phyloP scores from a whole-genome alignment of 2,797 vertebrate genomes.

The Poecilia wingei region DNA sequence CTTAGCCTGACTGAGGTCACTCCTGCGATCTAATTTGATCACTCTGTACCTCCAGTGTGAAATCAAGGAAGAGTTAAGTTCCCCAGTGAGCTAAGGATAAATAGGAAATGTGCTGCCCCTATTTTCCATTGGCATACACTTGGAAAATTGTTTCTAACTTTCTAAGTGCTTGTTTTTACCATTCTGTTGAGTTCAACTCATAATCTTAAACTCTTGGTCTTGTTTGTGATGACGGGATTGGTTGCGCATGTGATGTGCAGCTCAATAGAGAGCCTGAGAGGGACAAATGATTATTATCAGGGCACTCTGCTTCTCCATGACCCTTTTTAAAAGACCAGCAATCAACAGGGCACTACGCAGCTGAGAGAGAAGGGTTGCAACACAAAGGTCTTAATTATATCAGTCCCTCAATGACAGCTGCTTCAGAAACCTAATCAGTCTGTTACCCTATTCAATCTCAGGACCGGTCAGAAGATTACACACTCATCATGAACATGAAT shows the following conservation, averaged over 20 bases:
- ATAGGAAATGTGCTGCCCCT: background rate
- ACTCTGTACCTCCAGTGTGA: constrained; percentile 29
- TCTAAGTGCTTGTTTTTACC: background rate
- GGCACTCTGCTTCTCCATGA: constrained; percentile 24
- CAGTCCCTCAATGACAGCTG: constrained; percentile 26
- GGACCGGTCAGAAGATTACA: constrained; percentile 16
- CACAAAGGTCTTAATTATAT: constrained; percentile 43
- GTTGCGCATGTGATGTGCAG: constrained; percentile 18
- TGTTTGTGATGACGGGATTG: constrained; percentile 15
- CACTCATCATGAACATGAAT: background rate
- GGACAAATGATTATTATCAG: constrained; percentile 27
- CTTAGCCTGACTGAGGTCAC: constrained; percentile 52
- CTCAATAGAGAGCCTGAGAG: constrained; percentile 51
- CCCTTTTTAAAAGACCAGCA: constrained; percentile 38
- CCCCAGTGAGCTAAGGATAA: background rate
- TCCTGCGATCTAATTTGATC: constrained; percentile 39
- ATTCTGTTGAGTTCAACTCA: background rate
- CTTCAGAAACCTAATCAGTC: constrained; percentile 13
- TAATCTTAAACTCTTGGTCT: constrained; percentile 2
- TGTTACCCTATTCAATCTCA: background rate
- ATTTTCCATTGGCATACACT: background rate
- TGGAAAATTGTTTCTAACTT: background rate
- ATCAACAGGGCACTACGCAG: constrained; percentile 36
- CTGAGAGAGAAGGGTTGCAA: constrained; percentile 12
- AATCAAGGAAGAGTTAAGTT: constrained; percentile 4